These are phyloP conservation scores for Heliornis fulica DNA, from an alignment of 2,113 vertebrate species.

Conservation along the genomic window DNA sequence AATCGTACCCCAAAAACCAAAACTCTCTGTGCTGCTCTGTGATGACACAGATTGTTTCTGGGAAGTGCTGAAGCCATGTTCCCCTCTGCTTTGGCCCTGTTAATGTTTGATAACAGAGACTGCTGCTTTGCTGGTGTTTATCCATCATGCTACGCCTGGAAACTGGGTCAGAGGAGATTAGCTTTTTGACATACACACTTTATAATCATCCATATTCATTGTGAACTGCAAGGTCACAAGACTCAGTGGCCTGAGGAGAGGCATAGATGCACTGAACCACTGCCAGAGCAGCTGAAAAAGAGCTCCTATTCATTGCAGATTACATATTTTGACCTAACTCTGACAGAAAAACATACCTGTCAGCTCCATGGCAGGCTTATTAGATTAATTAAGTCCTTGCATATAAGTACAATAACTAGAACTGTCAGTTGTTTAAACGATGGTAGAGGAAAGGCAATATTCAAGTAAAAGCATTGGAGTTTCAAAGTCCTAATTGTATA, in stretches of 20 bases:
- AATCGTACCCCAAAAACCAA: neutral
- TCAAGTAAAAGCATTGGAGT: neutral
- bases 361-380: conserved; percentile 52
- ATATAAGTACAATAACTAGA: conserved; percentile 53
- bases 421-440: conserved; percentile 46
- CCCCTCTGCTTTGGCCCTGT: neutral
- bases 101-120: neutral
- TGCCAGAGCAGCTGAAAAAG: conserved; percentile 58
- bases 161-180: conserved; percentile 47
- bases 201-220: conserved; percentile 38
- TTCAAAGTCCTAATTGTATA: neutral
- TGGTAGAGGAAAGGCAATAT: conserved; percentile 27
- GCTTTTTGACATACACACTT: conserved; percentile 53
- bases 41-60: accelerated
- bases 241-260: conserved; percentile 59
- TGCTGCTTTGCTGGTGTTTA: neutral
- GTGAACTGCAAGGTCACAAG: conserved; percentile 41
- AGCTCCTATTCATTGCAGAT: conserved; percentile 50
- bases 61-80: neutral
- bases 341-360: conserved; percentile 69
- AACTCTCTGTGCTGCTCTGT: accelerated
- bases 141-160: conserved; percentile 9
- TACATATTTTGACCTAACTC: conserved; percentile 42
- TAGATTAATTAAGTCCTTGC: conserved; percentile 67
- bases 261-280: conserved; percentile 39